Evolutionary conservation across 2,888 invertebrate genomes (phyloP).

Genomic region (Tipula helvola): DNA sequence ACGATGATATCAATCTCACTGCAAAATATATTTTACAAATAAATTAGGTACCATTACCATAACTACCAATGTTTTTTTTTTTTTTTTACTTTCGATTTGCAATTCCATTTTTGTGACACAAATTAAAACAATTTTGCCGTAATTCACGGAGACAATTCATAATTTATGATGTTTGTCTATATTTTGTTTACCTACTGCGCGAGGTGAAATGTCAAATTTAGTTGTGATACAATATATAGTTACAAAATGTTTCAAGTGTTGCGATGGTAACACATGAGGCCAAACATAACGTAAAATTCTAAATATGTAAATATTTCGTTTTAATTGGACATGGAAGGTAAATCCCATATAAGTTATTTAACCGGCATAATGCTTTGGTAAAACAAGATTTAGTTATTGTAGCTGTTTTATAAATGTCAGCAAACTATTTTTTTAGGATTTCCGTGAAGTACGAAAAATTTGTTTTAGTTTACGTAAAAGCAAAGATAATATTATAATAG

Average conservation of each 20-base stretch:
- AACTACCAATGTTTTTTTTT: too few relatives aligned
- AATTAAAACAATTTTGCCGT: background rate
- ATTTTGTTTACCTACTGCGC: background rate
- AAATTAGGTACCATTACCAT: background rate
- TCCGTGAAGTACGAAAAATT: too few relatives aligned
- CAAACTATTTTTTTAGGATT: too few relatives aligned
- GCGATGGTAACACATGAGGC: background rate
- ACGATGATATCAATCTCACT: background rate
- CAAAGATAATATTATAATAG: too few relatives aligned
- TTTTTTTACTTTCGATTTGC: background rate
- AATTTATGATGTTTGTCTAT: background rate
- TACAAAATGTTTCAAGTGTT: background rate
- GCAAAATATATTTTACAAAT: background rate
- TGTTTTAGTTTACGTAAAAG: too few relatives aligned
- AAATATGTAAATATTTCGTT: too few relatives aligned
- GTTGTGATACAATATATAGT: background rate
- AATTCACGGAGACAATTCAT: background rate
- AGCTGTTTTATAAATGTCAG: too few relatives aligned
- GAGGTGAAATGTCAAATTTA: background rate
- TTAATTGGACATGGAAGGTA: too few relatives aligned
- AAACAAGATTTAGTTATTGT: too few relatives aligned
- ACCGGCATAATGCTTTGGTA: too few relatives aligned
- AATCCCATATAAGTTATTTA: too few relatives aligned
- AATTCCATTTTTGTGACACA: background rate
- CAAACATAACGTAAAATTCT: background rate